phyloP scores from a whole-genome alignment of 2,888 invertebrate species.

The Eremobia ochroleuca region DNA sequence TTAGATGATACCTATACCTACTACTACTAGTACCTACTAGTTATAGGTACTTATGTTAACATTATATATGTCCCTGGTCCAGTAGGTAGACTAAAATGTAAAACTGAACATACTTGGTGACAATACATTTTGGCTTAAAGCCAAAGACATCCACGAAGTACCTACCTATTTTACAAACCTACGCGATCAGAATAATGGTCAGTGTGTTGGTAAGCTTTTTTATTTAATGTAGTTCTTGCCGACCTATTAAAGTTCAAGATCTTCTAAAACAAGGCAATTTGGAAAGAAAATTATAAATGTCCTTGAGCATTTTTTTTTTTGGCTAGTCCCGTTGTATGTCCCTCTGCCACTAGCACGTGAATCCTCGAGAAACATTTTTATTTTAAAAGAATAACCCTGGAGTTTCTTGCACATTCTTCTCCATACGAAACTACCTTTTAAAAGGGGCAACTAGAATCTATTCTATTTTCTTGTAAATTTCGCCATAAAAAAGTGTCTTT shows the following conservation, averaged over 20 bases:
- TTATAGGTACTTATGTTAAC: neutral
- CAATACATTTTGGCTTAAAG: slow-evolving; percentile 2
- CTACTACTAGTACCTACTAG: too few relatives aligned
- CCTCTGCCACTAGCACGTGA: neutral
- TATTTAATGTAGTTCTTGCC: neutral
- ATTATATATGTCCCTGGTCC: neutral
- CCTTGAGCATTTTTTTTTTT: neutral
- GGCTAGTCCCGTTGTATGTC: neutral
- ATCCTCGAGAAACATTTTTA: neutral
- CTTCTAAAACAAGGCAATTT: neutral
- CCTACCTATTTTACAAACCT: slow-evolving; percentile 1
- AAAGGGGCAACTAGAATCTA: too few relatives aligned
- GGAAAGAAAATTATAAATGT: neutral
- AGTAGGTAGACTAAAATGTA: neutral
- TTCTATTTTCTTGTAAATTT: too few relatives aligned
- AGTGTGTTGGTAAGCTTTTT: neutral
- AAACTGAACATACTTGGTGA: neutral
- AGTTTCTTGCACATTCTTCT: too few relatives aligned
- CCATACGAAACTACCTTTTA: too few relatives aligned
- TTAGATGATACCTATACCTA: neutral
- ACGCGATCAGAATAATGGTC: neutral
- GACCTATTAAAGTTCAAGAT: neutral
- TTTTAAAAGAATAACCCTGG: too few relatives aligned
- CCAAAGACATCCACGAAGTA: neutral
- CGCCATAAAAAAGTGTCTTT: too few relatives aligned